Evolutionary conservation across 2,797 vertebrate genomes (phyloP), one percentile per base, ranked within the genome.

Genomic region (Melanotaenia parkinsoni): DNA sequence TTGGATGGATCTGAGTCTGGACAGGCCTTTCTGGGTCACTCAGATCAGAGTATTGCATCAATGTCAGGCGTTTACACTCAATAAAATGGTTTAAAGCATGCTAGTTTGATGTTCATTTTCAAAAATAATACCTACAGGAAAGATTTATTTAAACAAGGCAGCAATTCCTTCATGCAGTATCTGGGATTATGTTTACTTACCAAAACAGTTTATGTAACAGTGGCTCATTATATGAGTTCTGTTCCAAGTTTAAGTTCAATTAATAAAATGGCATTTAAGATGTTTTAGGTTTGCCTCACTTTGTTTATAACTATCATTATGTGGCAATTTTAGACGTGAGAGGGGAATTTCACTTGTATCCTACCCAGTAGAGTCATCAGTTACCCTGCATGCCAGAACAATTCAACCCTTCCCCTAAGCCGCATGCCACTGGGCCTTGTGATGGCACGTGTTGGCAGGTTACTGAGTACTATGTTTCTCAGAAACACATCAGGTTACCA

Each of bases 1-100:
- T 80, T 89, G 71, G 77, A 82, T 74, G 77, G 78, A 84, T 88
- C 82, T 81, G 70, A 77, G 81, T 60, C 26, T 40, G 71, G 74
- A 72, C 70, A 58, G 77, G 33, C 47, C 68, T 88, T 84, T 88
- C 82, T 89, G 86, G 88, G 87, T 91, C 91, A 91, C 71, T 75
- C 63, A 30, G 71, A 85, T 69, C 72, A 66, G 53, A 63, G 60
- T 35, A 67, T 28, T 12, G 22, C 61, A 26, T 86, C 66, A 22
- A 57, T 5, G 1, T 73, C 56, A 57, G 66, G 22, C 30, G 45
- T 67, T 56, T 53, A 28, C 40, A n/a, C 28, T 0, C n/a, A 40
- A 37, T 67, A 43, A 79, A 71, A 59, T 50, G 72, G 61, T 11
- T 47, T 18, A 51, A 65, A 53, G 33, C 28, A 26, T 22, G 56